Conservation (phyloP, 2,888 invertebrate genomes). For the Choristoneura rosaceana region DNA sequence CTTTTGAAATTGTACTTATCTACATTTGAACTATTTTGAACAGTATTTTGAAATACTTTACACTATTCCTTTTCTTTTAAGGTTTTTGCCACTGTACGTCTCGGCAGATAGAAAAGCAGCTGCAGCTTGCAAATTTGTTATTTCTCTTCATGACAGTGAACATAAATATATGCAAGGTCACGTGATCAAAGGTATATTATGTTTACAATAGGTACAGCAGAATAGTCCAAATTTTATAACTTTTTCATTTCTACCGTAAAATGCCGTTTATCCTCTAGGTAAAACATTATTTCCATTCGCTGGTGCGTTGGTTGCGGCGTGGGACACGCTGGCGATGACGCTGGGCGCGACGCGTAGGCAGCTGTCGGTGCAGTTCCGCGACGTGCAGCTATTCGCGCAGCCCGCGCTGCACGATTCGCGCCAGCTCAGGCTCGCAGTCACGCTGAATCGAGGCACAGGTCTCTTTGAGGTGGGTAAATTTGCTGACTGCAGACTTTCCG, state of each 20-base stretch:
- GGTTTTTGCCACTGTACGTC: slow-evolving; percentile 70
- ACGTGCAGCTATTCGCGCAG: slow-evolving; percentile 86
- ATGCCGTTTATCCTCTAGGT: slow-evolving; percentile 61
- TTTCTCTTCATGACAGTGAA: slow-evolving; percentile 81
- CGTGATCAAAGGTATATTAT: slow-evolving; percentile 88
- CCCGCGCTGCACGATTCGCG: slow-evolving; percentile 85
- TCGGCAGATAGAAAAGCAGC: slow-evolving; percentile 69
- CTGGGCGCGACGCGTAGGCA: slow-evolving; percentile 83
- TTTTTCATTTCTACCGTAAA: background rate
- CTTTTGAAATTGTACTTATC: too few relatives aligned
- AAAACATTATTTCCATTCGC: slow-evolving; percentile 91
- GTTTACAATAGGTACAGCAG: background rate
- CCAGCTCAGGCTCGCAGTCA: slow-evolving; percentile 79
- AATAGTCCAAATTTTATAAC: background rate
- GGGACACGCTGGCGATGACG: slow-evolving; percentile 89
- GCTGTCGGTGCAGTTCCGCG: slow-evolving; percentile 88
- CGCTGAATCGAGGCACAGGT: slow-evolving; percentile 86
- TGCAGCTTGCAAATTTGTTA: slow-evolving; percentile 77
- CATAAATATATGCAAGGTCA: slow-evolving; percentile 88
- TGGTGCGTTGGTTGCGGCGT: slow-evolving; percentile 88
- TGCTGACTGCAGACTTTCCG: background rate
- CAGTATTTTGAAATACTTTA: too few relatives aligned
- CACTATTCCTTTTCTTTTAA: slow-evolving; percentile 52
- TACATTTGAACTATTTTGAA: background rate
- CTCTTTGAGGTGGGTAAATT: slow-evolving; percentile 79